Base-by-base conservation (phyloP, 2,888 invertebrate genomes). In the Amiota mariae region DNA sequence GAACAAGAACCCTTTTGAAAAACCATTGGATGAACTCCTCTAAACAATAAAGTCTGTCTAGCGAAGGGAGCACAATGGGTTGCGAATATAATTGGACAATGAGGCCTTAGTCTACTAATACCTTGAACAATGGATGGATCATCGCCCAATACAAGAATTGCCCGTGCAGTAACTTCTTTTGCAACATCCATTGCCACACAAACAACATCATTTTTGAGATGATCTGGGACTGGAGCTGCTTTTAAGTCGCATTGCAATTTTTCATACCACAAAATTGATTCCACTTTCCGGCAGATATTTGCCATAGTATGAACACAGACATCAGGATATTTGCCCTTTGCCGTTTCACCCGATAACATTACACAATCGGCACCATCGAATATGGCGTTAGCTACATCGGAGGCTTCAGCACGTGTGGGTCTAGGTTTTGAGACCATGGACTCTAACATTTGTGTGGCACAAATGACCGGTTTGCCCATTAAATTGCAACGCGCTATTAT, bases 361-460 rank as follows among this genome's bases (percentile, higher is more conserved):
- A 99, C 98, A 89, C 98, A 98, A 90, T 99, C 98, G 10, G 98
- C 98, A 3, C 98, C 98, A 90, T 99, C 98, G 61, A 98, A 91
- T 81, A 99, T 95, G 1, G 99, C 99, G 91, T 99, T 99, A 71
- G 98, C 99, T 0, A 99, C 98, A 90, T 98, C 98, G 0, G 97
- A 97, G 12, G 96, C 95, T 91, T 99, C 98, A 1, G 98, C 98
- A 82, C 98, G 93, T 0, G 98, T 98, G 0, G 98, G 95, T 0
- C 98, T 93, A 0, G 98, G 98, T 88, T 98, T 98, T 91, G 94
- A 95, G 20, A 97, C 94, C 99, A 99, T 99, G 0, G 98, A 98
- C 82, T 99, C 98, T 82, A 99, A 90, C 99, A 99, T 99, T 90
- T 98, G 95, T 0, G 99, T 99, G 1, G 99, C 99, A 90, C 98